Conservation (phyloP, 2,888 invertebrate genomes). For the Conops quadrifasciatus region DNA sequence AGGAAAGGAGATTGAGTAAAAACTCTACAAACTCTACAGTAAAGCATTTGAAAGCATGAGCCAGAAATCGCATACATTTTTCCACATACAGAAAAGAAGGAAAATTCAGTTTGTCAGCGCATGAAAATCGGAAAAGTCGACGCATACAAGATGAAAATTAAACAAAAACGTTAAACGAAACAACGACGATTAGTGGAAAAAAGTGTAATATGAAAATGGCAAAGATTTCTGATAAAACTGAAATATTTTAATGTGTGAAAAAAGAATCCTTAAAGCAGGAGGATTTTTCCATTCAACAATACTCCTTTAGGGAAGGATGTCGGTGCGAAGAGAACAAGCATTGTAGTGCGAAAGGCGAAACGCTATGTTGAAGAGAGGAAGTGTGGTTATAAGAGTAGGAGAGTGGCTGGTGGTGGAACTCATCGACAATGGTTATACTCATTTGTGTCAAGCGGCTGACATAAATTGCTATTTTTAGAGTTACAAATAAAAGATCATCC, state of each 20-base stretch:
- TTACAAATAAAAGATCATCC: neutral
- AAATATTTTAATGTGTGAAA: no score
- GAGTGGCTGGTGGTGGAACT: no score
- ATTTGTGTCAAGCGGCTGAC: constrained; percentile 43
- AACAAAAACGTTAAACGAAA: constrained; percentile 24
- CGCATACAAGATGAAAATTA: constrained; percentile 32
- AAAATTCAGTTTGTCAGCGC: constrained; percentile 45
- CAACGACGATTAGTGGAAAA: neutral
- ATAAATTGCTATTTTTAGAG: constrained; percentile 57
- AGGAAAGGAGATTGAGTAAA: neutral
- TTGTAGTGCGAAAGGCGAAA: neutral
- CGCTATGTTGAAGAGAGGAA: neutral
- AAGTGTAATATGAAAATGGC: constrained; percentile 15
- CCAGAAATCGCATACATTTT: constrained; percentile 10
- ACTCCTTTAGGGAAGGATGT: constrained; percentile 18
- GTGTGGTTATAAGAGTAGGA: no score
- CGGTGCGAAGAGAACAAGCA: neutral
- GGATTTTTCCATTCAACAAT: no score
- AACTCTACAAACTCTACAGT: constrained; percentile 24
- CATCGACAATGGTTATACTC: neutral
- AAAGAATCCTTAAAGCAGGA: no score
- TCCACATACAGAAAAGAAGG: constrained; percentile 47
- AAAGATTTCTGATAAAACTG: no score
- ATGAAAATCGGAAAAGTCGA: constrained; percentile 44
- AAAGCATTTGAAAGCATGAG: neutral